Percentiles rank a stretch among this genome's conserved stretches.
These are phyloP conservation scores for Thelaira solivaga DNA, from an alignment of 2,888 invertebrate species.

Conservation along the genomic window DNA sequence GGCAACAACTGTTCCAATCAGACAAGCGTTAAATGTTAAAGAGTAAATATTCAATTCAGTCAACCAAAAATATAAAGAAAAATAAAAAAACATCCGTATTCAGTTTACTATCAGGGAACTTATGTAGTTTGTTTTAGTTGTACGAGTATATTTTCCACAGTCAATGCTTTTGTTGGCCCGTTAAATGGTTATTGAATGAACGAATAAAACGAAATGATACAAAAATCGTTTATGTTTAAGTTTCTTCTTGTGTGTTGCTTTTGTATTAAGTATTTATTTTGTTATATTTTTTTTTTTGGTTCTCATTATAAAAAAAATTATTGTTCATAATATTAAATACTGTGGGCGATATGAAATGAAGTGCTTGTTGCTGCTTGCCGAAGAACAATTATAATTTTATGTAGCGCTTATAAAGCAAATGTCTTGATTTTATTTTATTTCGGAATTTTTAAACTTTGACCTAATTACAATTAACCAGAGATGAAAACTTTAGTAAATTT, in stretches of 20 bases:
- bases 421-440: no score
- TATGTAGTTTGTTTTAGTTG: constrained; percentile 1
- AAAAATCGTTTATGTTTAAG: constrained; percentile 15
- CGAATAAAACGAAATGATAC: constrained; percentile 14
- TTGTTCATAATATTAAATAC: background rate
- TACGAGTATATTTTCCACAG: background rate
- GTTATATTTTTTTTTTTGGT: background rate
- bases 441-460: no score
- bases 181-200: constrained; percentile 2
- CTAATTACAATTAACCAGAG: no score
- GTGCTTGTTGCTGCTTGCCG: background rate
- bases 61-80: constrained; percentile 20
- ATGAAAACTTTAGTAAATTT: no score
- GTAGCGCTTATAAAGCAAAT: no score
- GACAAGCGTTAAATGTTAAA: constrained; percentile 61
- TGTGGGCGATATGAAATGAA: constrained; percentile 33
- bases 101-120: background rate
- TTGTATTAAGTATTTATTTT: constrained; percentile 6
- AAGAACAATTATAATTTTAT: background rate
- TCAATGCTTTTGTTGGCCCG: constrained; percentile 12
- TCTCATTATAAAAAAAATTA: background rate
- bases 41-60: constrained; percentile 55
- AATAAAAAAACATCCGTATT: constrained; percentile 7
- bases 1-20: constrained; percentile 43
- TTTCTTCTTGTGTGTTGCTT: constrained; percentile 12